Conservation (phyloP, 2,113 vertebrate genomes). For the Elephas maximus region DNA sequence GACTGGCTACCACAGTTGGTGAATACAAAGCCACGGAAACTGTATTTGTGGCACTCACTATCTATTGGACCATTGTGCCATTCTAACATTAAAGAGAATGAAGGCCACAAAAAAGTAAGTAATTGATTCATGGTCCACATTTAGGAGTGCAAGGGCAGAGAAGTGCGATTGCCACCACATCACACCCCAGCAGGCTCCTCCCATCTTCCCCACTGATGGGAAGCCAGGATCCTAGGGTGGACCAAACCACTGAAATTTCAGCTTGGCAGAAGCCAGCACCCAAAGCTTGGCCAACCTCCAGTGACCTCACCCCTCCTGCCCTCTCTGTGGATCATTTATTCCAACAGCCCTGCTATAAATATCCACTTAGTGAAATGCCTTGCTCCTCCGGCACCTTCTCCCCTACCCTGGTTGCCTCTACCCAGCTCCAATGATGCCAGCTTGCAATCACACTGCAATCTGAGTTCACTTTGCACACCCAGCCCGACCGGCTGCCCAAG, state of each 20-base stretch:
- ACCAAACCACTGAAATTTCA: conserved; percentile 32
- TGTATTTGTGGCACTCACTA: accelerated
- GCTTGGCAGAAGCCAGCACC: conserved; percentile 63
- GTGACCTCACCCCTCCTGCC: conserved; percentile 59
- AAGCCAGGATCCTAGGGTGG: neutral
- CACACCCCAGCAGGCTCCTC: neutral
- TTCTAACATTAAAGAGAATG: neutral
- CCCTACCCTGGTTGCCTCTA: neutral
- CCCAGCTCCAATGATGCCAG: conserved; percentile 30
- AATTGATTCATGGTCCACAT: neutral
- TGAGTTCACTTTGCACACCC: conserved; percentile 47
- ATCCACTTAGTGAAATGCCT: conserved; percentile 73
- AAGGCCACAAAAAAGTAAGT: neutral
- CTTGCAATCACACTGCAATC: conserved; percentile 54
- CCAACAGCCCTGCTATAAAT: conserved; percentile 75
- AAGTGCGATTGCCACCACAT: neutral
- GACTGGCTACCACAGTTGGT: neutral
- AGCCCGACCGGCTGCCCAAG: conserved; percentile 58
- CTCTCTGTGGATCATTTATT: conserved; percentile 72
- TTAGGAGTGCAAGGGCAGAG: neutral
- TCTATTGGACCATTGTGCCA: neutral
- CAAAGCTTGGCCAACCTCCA: conserved; percentile 67
- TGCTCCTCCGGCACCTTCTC: conserved; percentile 42
- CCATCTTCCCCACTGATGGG: neutral
- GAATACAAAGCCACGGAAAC: neutral